Evolutionary conservation across 2,113 vertebrate species (phyloP).

Genomic region (Scomber scombrus): DNA sequence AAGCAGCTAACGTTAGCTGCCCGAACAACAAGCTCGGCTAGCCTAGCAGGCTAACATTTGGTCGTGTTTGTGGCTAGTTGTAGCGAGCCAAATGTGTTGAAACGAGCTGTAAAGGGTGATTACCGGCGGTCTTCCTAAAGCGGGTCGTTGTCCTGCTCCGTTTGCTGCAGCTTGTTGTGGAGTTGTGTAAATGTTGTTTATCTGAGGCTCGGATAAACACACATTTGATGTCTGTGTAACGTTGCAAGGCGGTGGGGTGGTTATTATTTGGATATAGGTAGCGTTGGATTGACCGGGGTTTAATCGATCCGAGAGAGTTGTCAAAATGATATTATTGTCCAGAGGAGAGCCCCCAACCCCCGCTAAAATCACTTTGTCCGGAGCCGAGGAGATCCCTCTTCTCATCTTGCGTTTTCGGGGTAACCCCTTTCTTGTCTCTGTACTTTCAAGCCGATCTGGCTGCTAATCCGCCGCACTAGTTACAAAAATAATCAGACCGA

Average conservation of each 20-base stretch:
- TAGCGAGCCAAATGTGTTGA: conserved; percentile 33
- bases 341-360: conserved; percentile 78
- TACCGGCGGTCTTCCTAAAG: conserved; percentile 85
- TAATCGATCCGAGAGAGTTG: conserved; percentile 78
- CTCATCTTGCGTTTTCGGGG: conserved; percentile 83
- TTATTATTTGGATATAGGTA: conserved; percentile 84
- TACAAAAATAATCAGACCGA: conserved; percentile 78
- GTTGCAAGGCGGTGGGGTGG: conserved; percentile 82
- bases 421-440: conserved; percentile 78
- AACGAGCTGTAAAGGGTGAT: conserved; percentile 46
- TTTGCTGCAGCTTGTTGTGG: conserved; percentile 82
- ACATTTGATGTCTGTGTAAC: conserved; percentile 81
- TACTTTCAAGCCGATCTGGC: conserved; percentile 75
- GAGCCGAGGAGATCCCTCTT: conserved; percentile 85
- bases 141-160: conserved; percentile 81
- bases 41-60: conserved; percentile 77
- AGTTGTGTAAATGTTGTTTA: conserved; percentile 83
- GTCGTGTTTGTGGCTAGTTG: conserved; percentile 51
- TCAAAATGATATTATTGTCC: conserved; percentile 81
- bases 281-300: conserved; percentile 76
- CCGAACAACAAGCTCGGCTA: conserved; percentile 83
- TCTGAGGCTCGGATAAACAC: conserved; percentile 81
- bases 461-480: conserved; percentile 70
- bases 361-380: conserved; percentile 84
- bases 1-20: conserved; percentile 78